Evolutionary conservation across 2,113 vertebrate species (phyloP), one percentile per base, ranked within the genome.

Genomic region (Uria lomvia): DNA sequence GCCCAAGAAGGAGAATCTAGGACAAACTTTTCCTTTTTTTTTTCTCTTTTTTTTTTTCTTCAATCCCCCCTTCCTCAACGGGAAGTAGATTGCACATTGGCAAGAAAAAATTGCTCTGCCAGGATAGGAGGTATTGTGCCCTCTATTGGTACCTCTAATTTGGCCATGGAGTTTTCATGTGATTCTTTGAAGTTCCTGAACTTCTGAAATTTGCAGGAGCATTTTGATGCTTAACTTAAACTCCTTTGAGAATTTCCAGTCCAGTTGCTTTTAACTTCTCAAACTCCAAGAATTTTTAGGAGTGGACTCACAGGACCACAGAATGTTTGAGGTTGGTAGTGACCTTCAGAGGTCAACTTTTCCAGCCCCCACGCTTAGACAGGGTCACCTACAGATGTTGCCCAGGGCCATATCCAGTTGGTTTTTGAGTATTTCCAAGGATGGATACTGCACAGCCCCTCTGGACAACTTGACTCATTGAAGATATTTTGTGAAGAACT

Each of bases 31-130:
- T 24, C 10, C 2, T 50, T 21, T 6, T 30, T 30, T 29, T 29
- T 12, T 49, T 5, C 16, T 24, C 7, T 12, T 12, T 9, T 21
- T n/a, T n/a, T 3, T 36, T 21, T 12, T 34, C 27, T 8, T 11
- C 34, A 30, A 58, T 67, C 23, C 2, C 21, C 7, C 2, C 3
- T 16, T 4, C 11, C 4, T 2, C 18, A 7, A 30, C 1, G 2
- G 8, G 12, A n/a, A 82, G 59, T 45, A 60, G 63, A 47, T 59
- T 68, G 4, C 21, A 45, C 4, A 13, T 9, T 10, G 2, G 2
- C 7, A 56, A 60, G 7, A 17, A 47, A 68, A 75, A 65, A 63
- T 2, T 45, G 1, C 0, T 53, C 21, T 50, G 8, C 27, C 47
- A 45, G 2, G 3, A 17, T 2, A 79, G 12, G 9, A 63, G 8